Base-by-base conservation (phyloP, 2,113 vertebrate species). In the Lanius collurio region DNA sequence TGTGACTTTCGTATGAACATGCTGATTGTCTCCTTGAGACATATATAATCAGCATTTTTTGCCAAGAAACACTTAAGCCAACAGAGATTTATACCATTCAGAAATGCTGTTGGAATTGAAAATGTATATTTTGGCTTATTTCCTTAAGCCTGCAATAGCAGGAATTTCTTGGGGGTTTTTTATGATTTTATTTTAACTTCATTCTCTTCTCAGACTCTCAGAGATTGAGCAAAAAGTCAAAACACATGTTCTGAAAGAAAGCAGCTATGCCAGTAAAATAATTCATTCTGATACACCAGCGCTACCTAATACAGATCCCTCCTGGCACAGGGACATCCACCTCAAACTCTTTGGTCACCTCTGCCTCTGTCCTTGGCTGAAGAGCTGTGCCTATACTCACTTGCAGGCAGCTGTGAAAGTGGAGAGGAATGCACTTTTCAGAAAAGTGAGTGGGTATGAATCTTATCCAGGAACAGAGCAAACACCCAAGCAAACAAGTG, bases 1-100 rank as follows among this genome's bases (percentile, higher is more conserved):
- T 96, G 87, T 90, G 89, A 94, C 95, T 97, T 96, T 97, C 87
- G 62, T 83, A 67, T 62, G 79, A 97, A 90, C 78, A 93, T 81
- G 76, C 65, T 90, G 89, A 97, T 97, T 97, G 96, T 95, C 96
- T 96, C 90, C 91, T 95, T 86, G 87, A 97, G 78, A 89, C 95
- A 87, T 42, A 89, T 49, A 93, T 47, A 97, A 94, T 93, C 96
- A 94, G 95, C n/a, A 91, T 92, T 97, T 97, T 95, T 77, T 95
- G 90, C 93, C 70, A 95, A 96, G 90, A 91, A 98, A 89, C 92
- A 85, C 93, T 82, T 93, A 95, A 96, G 82, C 87, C 64, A 85
- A 90, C 87, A 96, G 79, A 95, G 93, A 88, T 96, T 97, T 71
- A 63, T 55, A 95, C 49, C 86, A 97, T 70, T 95, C 92, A 93